phyloP scores from a whole-genome alignment of 2,797 vertebrate species.

The Heterohyrax brucei region DNA sequence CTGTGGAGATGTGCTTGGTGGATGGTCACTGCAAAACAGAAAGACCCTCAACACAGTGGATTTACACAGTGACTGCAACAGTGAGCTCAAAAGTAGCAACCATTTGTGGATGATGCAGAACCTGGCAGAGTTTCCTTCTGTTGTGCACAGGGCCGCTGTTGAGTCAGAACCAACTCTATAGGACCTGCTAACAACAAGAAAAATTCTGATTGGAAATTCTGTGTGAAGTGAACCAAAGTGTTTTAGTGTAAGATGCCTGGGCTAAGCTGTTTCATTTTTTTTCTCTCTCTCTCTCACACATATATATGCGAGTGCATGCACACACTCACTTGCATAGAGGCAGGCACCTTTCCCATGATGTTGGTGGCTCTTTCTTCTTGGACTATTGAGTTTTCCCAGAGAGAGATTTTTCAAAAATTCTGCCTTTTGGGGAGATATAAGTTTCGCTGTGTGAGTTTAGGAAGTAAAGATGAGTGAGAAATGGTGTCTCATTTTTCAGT shows the following conservation, averaged over 20 bases:
- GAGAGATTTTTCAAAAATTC: slow-evolving; percentile 11
- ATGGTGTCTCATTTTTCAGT: neutral
- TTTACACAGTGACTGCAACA: no score
- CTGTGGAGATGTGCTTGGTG: no score
- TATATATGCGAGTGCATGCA: neutral
- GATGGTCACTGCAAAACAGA: no score
- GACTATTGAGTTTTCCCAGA: neutral
- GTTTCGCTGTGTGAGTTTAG: neutral
- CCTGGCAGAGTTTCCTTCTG: no score
- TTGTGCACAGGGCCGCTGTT: no score
- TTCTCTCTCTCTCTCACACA: neutral
- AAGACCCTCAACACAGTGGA: no score
- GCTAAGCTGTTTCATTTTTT: neutral
- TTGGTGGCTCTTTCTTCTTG: neutral
- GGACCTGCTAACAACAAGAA: no score
- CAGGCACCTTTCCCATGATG: neutral
- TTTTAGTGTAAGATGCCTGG: neutral
- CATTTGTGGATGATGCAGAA: no score
- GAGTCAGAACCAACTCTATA: no score
- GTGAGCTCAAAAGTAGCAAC: no score
- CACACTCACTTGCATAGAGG: neutral
- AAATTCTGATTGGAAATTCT: neutral
- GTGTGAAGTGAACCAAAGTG: neutral
- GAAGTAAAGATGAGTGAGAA: neutral
- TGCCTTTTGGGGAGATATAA: neutral